Conservation (phyloP, 2,797 vertebrate species). For the Rousettus madagascariensis region DNA sequence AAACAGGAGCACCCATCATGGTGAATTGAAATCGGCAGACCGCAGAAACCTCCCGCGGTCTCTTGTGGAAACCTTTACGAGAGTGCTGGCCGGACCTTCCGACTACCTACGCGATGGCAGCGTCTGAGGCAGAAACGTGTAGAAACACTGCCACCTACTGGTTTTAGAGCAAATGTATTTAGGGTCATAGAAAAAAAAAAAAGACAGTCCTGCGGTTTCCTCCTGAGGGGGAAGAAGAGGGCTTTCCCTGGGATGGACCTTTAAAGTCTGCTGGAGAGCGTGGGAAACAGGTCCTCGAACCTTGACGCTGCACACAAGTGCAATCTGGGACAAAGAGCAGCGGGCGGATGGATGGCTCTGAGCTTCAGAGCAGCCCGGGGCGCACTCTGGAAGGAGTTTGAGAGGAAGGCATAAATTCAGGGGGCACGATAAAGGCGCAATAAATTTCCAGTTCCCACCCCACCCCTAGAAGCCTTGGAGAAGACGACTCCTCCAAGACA, state of each 20-base stretch:
- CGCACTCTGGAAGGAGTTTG: neutral
- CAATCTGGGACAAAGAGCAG: neutral
- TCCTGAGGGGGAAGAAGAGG: neutral
- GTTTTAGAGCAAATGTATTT: neutral
- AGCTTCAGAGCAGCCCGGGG: neutral
- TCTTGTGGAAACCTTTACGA: neutral
- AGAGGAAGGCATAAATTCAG: neutral
- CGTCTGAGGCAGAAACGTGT: neutral
- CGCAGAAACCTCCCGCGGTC: neutral
- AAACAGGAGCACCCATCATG: neutral
- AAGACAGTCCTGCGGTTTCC: neutral
- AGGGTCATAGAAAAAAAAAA: neutral
- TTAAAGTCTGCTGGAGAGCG: neutral
- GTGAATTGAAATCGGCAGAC: neutral
- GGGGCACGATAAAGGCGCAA: neutral
- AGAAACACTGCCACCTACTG: constrained; percentile 61
- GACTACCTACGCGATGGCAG: neutral
- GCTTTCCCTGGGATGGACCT: neutral
- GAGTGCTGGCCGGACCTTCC: neutral
- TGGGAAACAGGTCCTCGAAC: neutral
- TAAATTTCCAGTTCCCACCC: neutral
- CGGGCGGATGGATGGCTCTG: neutral
- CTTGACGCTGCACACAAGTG: neutral
- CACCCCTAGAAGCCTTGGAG: neutral
- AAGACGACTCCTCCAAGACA: neutral